Evolutionary conservation across 1,140 invertebrate species (phyloP), one percentile per base, ranked within the genome.

Genomic region (Drosophila navojoa): DNA sequence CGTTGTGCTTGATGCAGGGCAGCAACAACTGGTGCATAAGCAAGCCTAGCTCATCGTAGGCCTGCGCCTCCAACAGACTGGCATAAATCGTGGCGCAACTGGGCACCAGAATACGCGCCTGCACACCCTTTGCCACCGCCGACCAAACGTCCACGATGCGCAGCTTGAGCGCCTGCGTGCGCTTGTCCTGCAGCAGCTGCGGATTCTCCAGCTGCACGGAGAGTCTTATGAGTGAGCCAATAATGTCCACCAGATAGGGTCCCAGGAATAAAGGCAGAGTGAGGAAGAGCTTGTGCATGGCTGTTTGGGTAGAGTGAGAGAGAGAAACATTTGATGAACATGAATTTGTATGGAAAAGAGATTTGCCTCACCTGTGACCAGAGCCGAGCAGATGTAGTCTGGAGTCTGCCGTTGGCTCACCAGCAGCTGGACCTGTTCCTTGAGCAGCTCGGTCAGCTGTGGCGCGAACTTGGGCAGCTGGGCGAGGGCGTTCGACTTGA

Each of bases 231-330:
- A 97, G 90, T 67, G 95, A 94, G 3, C 92, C 93, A 1, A 98
- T 84, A 29, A 98, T 94, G 71, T 96, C 95, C 63, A 95, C 94
- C 32, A 98, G 91, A 92, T 98, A 98, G 0, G 96, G 95, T 74
- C 96, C 97, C 22, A 98, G 91, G 81, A 98, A 98, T 4, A 96
- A 92, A 0, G 96, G 95, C 22, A 98, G 82, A 19, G 95, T 96
- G 77, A 97, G 96, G 1, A 98, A 93, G 22, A 98, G 94, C 91
- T 97, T 97, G 60, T 96, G 95, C 16, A 97, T 90, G 1, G 96
- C 90, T 91, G 40, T 1, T 49, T 1, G 52, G 44, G 9, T 0
- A 19, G 49, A 42, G 29, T 5, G 29, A 32, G 7, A 32, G 6
- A 32, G 2, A 0, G 11, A 16, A 44, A 22, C 2, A 29, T 40